phyloP scores from a whole-genome alignment of 2,888 invertebrate genomes.

The Ophioninae sp. region DNA sequence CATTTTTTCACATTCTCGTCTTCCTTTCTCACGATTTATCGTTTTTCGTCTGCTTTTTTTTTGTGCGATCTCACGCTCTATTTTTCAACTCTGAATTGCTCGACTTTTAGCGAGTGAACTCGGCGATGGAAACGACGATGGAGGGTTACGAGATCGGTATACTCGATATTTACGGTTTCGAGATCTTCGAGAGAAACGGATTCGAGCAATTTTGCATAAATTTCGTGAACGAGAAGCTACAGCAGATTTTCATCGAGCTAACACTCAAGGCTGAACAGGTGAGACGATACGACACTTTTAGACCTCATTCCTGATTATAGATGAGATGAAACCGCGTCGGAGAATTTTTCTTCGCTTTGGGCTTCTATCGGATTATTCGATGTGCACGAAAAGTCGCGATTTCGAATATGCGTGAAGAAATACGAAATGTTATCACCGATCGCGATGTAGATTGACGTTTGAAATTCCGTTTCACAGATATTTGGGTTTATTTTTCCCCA shows the following conservation, averaged over 20 bases:
- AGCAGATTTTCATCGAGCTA: slow-evolving; percentile 88
- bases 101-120: slow-evolving; percentile 83
- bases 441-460: too few species aligned
- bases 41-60: neutral
- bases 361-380: neutral
- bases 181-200: slow-evolving; percentile 86
- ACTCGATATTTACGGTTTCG: slow-evolving; percentile 88
- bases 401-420: too few species aligned
- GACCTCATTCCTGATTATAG: neutral
- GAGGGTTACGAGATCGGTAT: slow-evolving; percentile 84
- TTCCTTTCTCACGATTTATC: neutral
- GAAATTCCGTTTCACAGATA: too few species aligned
- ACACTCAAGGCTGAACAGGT: slow-evolving; percentile 87
- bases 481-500: too few species aligned
- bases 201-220: slow-evolving; percentile 89
- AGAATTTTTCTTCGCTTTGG: neutral
- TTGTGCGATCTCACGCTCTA: neutral
- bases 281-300: slow-evolving; percentile 63
- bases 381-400: too few species aligned
- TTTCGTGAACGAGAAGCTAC: slow-evolving; percentile 87
- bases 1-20: neutral
- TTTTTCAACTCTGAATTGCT: slow-evolving; percentile 11
- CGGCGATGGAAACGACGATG: slow-evolving; percentile 83
- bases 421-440: too few species aligned
- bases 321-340: too few species aligned